Conservation (phyloP, 2,888 invertebrate genomes). For the Galeopsomyia nigrocyanea region DNA sequence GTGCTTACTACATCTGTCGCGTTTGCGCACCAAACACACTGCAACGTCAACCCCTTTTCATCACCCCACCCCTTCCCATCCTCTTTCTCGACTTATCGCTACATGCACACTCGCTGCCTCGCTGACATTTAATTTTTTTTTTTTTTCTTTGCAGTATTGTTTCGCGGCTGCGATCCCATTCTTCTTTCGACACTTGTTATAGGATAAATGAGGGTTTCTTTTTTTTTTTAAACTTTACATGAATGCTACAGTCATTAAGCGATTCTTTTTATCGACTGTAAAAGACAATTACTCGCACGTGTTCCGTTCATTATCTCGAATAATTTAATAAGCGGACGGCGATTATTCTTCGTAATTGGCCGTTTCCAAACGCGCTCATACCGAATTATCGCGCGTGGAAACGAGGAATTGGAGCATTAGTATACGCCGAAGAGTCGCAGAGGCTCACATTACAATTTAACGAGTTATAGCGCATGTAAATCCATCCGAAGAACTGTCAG, state of each 20-base stretch:
- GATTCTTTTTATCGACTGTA: slow-evolving; percentile 26
- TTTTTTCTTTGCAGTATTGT: not conserved
- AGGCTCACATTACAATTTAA: not conserved
- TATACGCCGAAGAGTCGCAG: not conserved
- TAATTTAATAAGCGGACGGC: slow-evolving; percentile 3
- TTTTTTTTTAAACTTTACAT: no score
- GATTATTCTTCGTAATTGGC: no score
- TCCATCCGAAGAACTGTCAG: not conserved
- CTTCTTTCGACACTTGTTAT: slow-evolving; percentile 26
- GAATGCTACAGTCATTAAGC: not conserved
- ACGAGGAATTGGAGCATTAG: no score
- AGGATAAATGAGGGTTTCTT: not conserved
- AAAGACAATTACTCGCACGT: slow-evolving; percentile 16
- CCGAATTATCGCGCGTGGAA: no score
- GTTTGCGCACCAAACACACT: slow-evolving; percentile 46
- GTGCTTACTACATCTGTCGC: slow-evolving; percentile 63
- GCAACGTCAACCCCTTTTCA: slow-evolving; percentile 48
- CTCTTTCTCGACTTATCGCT: slow-evolving; percentile 46
- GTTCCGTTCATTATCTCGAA: slow-evolving; percentile 13
- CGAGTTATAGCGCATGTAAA: not conserved
- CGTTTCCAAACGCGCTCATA: no score
- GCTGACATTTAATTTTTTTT: slow-evolving; percentile 33
- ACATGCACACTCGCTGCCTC: slow-evolving; percentile 36
- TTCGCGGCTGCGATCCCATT: slow-evolving; percentile 16
- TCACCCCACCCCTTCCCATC: slow-evolving; percentile 44